Base-by-base conservation (phyloP, 2,113 vertebrate species). In the Hoplias malabaricus region DNA sequence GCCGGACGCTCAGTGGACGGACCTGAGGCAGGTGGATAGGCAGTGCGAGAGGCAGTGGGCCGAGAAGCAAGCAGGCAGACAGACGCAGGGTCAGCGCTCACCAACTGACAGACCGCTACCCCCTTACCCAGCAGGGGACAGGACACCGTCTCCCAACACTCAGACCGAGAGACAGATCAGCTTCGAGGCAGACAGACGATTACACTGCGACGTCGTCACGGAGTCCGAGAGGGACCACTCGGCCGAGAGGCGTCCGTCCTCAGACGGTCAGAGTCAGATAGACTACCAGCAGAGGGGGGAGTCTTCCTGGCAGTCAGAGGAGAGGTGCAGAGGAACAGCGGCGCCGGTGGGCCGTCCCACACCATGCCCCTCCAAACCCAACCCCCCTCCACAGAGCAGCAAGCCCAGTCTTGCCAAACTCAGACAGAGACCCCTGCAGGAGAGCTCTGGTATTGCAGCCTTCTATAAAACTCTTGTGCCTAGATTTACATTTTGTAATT, bases 361-460 rank as follows among this genome's bases (percentile, higher is more conserved):
- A 31, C 46, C 53, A 23, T 72, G 76, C n/a, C 56, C 50, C 14
- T 70, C 76, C 7, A 92, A 86, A 81, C 90, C 90, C 0, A 88
- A 91, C 23, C 90, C 88, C 0, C 90, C 90, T 34, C 86, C 89
- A 9, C 93, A 93, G 87, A 86, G 80, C 87, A 70, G 61, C 81
- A 93, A 93, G 40, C 90, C 91, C 72, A 90, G 82, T 73, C 80
- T 93, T 81, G 77, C 69, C 38, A 87, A 59, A 29, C 87, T 91
- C 84, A 92, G 89, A 63, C 93, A 92, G 88, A 85, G 90, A 84
- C 91, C 90, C 69, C 90, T 91, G 84, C 90, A 91, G 91, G 92
- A 91, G 53, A 91, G 86, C 83, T 83, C 88, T 76, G 93, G 93
- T 93, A 93, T 82, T 89, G 79, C 86, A 83, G 19, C 27, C 9